phyloP scores from a whole-genome alignment of 2,113 vertebrate genomes.

The Rhinichthys klamathensis region DNA sequence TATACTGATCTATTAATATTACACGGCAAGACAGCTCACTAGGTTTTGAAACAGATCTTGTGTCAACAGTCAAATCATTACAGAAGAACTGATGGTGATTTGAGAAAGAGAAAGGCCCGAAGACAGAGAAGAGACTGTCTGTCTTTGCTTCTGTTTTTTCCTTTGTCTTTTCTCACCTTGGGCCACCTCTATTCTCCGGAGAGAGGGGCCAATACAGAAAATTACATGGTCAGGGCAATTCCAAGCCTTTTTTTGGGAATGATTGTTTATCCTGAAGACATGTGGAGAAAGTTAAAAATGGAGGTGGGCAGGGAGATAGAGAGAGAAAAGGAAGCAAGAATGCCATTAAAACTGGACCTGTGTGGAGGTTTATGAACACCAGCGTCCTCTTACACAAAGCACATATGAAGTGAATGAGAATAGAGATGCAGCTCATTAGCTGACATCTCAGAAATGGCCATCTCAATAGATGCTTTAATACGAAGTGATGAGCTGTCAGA shows the following conservation, averaged over 20 bases:
- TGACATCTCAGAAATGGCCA: conserved; percentile 20
- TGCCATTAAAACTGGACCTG: not conserved
- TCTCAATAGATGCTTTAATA: not conserved
- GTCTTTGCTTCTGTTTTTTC: not conserved
- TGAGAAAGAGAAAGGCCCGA: conserved; percentile 2
- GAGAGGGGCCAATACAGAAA: conserved; percentile 22
- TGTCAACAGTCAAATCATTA: conserved; percentile 14
- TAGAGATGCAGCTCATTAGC: conserved; percentile 6
- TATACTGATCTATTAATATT: not conserved
- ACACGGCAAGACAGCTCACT: not conserved
- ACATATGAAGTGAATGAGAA: not conserved
- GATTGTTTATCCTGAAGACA: conserved; percentile 31
- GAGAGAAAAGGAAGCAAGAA: not conserved
- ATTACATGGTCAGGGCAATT: conserved; percentile 43
- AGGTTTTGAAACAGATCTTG: not conserved
- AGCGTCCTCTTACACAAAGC: not conserved
- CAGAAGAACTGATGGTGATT: conserved; percentile 1
- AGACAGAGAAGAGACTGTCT: not conserved
- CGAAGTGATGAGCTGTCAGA: conserved; percentile 23
- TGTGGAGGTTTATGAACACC: not conserved
- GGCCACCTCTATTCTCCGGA: not conserved
- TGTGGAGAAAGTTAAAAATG: conserved; percentile 10
- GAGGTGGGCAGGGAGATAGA: conserved; percentile 7
- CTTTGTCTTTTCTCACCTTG: conserved; percentile 1
- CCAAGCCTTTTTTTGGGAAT: conserved; percentile 22